Evolutionary conservation across 1,140 invertebrate species (phyloP), one percentile per base, ranked within the genome.

Genomic region (Bombus confusus): DNA sequence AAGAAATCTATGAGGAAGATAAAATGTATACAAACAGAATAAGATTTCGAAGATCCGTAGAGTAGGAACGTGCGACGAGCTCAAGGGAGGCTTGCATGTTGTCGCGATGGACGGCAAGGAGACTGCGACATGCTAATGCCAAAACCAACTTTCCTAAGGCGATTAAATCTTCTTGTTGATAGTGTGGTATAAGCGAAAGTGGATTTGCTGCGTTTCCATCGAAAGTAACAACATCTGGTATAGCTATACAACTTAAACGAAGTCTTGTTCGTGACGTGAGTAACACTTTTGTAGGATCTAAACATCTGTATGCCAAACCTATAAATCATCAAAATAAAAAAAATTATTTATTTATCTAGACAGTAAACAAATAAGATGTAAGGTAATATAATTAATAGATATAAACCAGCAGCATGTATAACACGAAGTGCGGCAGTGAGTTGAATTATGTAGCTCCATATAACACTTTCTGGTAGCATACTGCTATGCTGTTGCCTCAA

Each of bases 371-470:
- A 66, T 41, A 8, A 37, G 43, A 72, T 79, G 39, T 13, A 39
- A 31, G 57, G 74, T 34, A 64, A 66, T 71, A 64, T 77, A 68
- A 37, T 71, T 57, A 15, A 71, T 43, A 73, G 37, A 72, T 62
- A 74, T 85, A 43, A 82, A 90, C 97, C 97, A 86, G 98, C 97
- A 78, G 98, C 97, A 95, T 99, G 99, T 91, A 99, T 98, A 73
- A 98, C 97, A 68, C 99, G 96, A 71, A 99, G 95, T 8, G 98
- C 98, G n/a, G 98, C 98, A 62, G 98, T 99, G 72, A 99, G 95
- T 95, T 99, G 99, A 90, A 99, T 98, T 41, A 99, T 97, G 87
- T 99, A 98, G 86, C 97, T 98, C 99, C 99, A 99, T 85, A 99
- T 97, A 66, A 98, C 96, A 83, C 97, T 97, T 94, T 99, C 99